Conservation (phyloP, 2,113 vertebrate genomes). For the Halcyon senegalensis region DNA sequence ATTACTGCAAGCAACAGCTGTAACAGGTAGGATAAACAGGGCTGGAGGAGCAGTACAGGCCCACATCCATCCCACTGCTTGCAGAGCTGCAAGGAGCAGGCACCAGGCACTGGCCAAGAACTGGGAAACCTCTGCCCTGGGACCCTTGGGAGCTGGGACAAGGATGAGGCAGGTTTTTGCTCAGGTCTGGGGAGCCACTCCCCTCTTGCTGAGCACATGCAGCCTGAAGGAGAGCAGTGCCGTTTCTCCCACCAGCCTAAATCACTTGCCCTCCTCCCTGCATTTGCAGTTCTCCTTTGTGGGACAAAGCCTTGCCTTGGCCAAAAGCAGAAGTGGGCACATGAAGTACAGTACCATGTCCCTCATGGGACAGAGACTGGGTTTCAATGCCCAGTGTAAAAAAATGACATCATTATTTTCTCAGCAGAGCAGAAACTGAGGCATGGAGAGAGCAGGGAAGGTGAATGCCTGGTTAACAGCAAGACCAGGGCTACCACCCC, state of each 20-base stretch:
- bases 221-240: neutral
- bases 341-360: neutral
- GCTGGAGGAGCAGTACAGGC: accelerated
- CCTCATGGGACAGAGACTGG: neutral
- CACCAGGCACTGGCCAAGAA: neutral
- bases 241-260: neutral
- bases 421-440: neutral
- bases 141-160: neutral
- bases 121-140: accelerated
- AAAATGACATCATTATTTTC: neutral
- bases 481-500: neutral
- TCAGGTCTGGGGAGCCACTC: accelerated
- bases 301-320: neutral
- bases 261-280: neutral
- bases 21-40: neutral
- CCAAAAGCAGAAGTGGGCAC: neutral
- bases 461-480: neutral
- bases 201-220: neutral
- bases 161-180: neutral
- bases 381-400: neutral
- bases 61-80: accelerated
- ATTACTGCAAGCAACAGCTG: neutral
- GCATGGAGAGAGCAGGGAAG: neutral
- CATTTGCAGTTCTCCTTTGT: neutral
- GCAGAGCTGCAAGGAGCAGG: accelerated